These are phyloP conservation scores for Morpho achilles DNA, from an alignment of 2,888 invertebrate genomes.

Conservation along the genomic window DNA sequence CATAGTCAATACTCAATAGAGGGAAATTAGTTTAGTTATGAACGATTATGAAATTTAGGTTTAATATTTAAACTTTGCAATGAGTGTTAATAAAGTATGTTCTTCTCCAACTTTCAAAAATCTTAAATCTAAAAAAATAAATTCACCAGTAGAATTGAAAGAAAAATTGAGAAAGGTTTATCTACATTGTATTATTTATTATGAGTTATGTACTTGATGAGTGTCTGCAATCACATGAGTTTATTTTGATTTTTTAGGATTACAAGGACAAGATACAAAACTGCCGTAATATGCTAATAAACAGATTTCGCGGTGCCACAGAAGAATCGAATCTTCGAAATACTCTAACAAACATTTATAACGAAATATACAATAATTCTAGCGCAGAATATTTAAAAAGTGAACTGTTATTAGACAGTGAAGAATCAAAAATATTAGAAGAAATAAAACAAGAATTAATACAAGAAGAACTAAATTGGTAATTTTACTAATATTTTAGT, in stretches of 20 bases:
- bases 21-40: too few relatives aligned
- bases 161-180: slow-evolving; percentile 69
- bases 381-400: slow-evolving; percentile 29
- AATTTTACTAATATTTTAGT: slow-evolving; percentile 7
- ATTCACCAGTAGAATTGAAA: slow-evolving; percentile 63
- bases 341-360: slow-evolving; percentile 57
- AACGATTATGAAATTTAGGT: not conserved
- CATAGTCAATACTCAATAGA: too few relatives aligned
- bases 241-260: slow-evolving; percentile 42
- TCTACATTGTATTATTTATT: not conserved
- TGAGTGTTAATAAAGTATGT: slow-evolving; percentile 45
- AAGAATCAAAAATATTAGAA: slow-evolving; percentile 54
- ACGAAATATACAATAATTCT: slow-evolving; percentile 48
- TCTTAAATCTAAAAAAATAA: slow-evolving; percentile 44
- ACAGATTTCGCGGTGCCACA: slow-evolving; percentile 49
- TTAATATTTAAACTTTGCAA: slow-evolving; percentile 26
- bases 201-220: too few relatives aligned
- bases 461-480: slow-evolving; percentile 68
- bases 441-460: slow-evolving; percentile 62
- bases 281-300: slow-evolving; percentile 56
- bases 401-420: slow-evolving; percentile 37
- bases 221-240: too few relatives aligned
- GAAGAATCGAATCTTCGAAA: slow-evolving; percentile 46
- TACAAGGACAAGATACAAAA: slow-evolving; percentile 62
- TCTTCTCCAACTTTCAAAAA: slow-evolving; percentile 58